Evolutionary conservation across 2,113 vertebrate species (phyloP).

Genomic region (Malurus alboscapulatus): DNA sequence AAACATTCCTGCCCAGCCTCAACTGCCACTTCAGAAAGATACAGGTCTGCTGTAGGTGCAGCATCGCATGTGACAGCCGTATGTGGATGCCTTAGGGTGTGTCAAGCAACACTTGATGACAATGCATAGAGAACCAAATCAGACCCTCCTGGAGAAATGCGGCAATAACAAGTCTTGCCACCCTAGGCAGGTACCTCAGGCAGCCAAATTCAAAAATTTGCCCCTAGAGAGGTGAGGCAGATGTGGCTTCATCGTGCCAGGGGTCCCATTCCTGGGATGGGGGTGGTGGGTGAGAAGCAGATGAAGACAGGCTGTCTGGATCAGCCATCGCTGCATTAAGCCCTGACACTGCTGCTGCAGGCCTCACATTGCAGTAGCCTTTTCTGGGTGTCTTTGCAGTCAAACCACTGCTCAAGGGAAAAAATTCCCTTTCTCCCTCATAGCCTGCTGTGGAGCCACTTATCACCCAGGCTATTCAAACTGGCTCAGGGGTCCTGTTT

Average conservation of each 20-base stretch:
- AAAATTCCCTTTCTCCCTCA: constrained; percentile 1
- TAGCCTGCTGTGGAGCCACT: background rate
- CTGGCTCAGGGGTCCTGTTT: constrained; percentile 16
- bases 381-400: background rate
- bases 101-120: background rate
- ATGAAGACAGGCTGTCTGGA: background rate
- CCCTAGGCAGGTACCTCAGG: background rate
- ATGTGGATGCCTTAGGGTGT: constrained; percentile 8
- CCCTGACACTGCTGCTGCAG: background rate
- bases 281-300: background rate
- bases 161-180: background rate
- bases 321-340: rapidly evolving
- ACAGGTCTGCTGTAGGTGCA: background rate
- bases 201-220: background rate
- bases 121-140: background rate
- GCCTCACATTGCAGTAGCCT: background rate
- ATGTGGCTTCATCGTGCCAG: rapidly evolving
- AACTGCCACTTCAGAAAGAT: constrained; percentile 39
- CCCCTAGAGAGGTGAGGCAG: background rate
- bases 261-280: rapidly evolving
- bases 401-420: background rate
- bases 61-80: constrained; percentile 3
- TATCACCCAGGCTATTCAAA: constrained; percentile 12
- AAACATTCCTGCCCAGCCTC: constrained; percentile 2
- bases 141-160: background rate